Conservation (phyloP, 2,797 vertebrate genomes). For the Brachymystax lenok region DNA sequence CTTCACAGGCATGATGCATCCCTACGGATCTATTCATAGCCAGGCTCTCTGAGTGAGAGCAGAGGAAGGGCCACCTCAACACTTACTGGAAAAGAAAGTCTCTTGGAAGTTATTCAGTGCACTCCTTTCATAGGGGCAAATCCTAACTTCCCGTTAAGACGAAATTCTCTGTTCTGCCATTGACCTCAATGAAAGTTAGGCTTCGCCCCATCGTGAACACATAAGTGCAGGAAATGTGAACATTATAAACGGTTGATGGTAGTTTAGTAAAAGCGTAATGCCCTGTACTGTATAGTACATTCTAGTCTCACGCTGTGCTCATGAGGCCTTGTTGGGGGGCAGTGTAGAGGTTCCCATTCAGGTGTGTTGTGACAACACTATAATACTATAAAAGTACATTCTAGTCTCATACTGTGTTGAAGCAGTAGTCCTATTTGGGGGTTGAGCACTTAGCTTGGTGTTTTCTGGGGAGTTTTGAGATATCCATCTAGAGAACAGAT, state of each 20-base stretch:
- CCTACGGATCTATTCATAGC: conserved; percentile 15
- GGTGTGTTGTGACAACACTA: not conserved
- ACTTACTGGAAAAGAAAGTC: not conserved
- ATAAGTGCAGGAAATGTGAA: not conserved
- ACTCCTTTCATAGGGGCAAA: not conserved
- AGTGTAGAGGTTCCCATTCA: not conserved
- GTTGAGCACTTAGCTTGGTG: not conserved
- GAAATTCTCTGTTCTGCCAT: not conserved
- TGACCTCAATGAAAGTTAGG: not conserved
- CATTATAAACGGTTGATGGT: not conserved
- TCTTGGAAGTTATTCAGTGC: not conserved
- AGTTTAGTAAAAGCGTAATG: not conserved
- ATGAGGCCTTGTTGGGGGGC: not conserved
- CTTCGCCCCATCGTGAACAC: not conserved
- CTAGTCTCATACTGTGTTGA: not conserved
- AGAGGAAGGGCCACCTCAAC: not conserved
- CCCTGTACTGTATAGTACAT: not conserved
- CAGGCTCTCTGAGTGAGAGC: not conserved
- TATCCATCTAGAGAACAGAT: not conserved
- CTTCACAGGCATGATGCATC: conserved; percentile 6
- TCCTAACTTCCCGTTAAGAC: not conserved
- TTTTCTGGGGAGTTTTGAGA: not conserved
- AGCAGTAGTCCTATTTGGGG: not conserved
- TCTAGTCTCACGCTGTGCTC: not conserved
- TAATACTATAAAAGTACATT: not conserved